These are phyloP conservation scores for Grallaria varia DNA, from an alignment of 2,113 vertebrate genomes.

Conservation along the genomic window DNA sequence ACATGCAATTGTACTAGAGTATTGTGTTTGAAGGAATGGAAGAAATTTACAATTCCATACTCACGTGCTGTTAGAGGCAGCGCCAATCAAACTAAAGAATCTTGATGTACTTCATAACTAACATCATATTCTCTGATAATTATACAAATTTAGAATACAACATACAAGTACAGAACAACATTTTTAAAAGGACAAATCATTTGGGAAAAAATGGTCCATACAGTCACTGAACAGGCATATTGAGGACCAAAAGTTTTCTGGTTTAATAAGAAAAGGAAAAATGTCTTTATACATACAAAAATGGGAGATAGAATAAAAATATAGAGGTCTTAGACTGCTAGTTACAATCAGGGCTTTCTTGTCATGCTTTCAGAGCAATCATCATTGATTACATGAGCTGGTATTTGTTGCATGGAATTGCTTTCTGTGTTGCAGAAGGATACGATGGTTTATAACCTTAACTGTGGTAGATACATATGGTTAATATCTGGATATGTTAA, in stretches of 20 bases:
- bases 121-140: not conserved
- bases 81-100: not conserved
- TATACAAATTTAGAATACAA: not conserved
- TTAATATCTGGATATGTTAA: not conserved
- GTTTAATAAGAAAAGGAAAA: not conserved
- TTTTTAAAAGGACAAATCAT: not conserved
- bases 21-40: not conserved
- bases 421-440: not conserved
- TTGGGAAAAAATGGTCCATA: not conserved
- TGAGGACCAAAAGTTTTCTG: not conserved
- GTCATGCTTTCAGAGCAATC: not conserved
- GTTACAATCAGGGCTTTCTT: not conserved
- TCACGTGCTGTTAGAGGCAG: not conserved
- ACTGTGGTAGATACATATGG: not conserved
- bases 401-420: not conserved
- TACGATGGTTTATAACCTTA: not conserved
- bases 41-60: not conserved
- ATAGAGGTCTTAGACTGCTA: not conserved
- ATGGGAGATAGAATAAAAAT: not conserved
- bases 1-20: not conserved
- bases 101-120: not conserved
- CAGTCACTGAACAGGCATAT: not conserved
- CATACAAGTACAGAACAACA: not conserved
- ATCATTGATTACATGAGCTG: not conserved
- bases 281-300: not conserved